phyloP scores from a whole-genome alignment of 23 tunicate genomes.

The Ascidia mentula region DNA sequence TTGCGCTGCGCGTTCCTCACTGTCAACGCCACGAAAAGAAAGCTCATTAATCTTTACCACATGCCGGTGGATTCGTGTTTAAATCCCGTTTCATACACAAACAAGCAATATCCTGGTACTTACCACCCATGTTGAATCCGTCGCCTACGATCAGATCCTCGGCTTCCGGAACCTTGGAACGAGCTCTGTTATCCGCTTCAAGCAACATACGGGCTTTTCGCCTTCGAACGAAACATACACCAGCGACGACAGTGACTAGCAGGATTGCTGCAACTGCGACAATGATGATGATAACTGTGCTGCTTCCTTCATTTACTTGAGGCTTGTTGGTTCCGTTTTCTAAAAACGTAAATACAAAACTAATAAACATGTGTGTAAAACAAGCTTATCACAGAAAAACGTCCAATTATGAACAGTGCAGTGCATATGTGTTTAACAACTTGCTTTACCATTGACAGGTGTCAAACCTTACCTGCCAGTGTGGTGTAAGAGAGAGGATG shows the following conservation, averaged over 20 bases:
- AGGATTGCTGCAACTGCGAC: background rate
- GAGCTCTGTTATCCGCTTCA: background rate
- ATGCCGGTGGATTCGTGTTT: no score
- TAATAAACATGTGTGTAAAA: background rate
- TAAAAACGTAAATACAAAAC: background rate
- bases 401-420: background rate
- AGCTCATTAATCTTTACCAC: no score
- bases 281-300: background rate
- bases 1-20: constrained; percentile 28
- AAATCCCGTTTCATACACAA: no score
- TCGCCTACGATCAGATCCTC: background rate
- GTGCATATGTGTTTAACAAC: background rate
- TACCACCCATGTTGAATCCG: constrained; percentile 4
- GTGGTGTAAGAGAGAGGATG: constrained; percentile 26
- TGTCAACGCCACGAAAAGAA: no score
- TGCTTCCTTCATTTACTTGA: background rate
- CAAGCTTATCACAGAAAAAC: background rate
- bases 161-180: background rate
- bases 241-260: background rate
- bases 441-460: background rate
- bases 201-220: background rate
- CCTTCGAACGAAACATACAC: background rate
- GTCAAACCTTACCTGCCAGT: background rate
- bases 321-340: background rate
- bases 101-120: no score